phyloP scores from a whole-genome alignment of 1,140 invertebrate genomes.

The Tetraneura akinire region DNA sequence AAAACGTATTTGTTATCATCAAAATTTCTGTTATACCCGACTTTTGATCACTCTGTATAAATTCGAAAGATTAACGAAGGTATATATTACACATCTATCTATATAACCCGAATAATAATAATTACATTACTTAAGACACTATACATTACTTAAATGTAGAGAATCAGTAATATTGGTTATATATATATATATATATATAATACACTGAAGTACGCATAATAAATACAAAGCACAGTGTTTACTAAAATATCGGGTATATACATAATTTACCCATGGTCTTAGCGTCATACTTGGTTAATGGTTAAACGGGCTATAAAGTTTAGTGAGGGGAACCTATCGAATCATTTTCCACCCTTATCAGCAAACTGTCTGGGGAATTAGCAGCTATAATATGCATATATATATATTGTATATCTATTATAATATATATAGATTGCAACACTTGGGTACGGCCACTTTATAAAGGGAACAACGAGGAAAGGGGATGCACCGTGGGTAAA shows the following conservation, averaged over 20 bases:
- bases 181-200: not conserved
- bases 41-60: too few species aligned
- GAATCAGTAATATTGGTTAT: not conserved
- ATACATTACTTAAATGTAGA: not conserved
- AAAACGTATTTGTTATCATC: not conserved
- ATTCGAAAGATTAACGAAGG: too few species aligned
- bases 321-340: not conserved
- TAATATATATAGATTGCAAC: not conserved
- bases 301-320: conserved; percentile 40
- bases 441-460: not conserved
- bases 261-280: not conserved
- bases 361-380: conserved; percentile 7
- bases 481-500: too few species aligned
- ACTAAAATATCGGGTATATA: not conserved
- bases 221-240: not conserved
- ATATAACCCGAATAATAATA: not conserved
- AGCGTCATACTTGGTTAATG: conserved; percentile 9
- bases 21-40: not conserved
- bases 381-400: too few species aligned
- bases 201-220: too few species aligned
- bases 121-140: not conserved
- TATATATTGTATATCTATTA: too few species aligned
- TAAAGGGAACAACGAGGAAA: not conserved
- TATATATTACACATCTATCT: not conserved
- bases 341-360: conserved; percentile 39